Evolutionary conservation across 2,113 vertebrate species (phyloP).

Genomic region (Eubucco bourcierii): DNA sequence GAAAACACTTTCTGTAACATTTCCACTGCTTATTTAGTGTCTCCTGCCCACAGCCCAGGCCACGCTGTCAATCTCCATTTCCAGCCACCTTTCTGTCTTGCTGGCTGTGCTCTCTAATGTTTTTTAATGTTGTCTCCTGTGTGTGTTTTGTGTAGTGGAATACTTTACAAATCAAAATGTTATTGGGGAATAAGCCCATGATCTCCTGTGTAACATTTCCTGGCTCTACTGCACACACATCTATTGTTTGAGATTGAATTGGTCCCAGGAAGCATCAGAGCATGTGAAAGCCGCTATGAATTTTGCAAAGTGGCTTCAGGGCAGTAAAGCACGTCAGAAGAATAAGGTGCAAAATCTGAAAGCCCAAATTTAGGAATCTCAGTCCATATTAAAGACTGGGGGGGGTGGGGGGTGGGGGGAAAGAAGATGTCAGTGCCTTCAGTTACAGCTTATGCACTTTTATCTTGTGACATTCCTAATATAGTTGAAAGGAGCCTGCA

Average conservation of each 20-base stretch:
- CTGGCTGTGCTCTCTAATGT: slow-evolving; percentile 57
- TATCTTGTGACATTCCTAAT: neutral
- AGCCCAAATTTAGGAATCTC: slow-evolving; percentile 71
- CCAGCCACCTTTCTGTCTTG: slow-evolving; percentile 34
- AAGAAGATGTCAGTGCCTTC: slow-evolving; percentile 12
- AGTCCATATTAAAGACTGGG: slow-evolving; percentile 33
- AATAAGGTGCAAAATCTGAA: slow-evolving; percentile 71
- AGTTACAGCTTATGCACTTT: slow-evolving; percentile 8
- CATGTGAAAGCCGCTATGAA: slow-evolving; percentile 75
- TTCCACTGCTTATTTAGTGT: neutral
- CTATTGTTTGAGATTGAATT: slow-evolving; percentile 79
- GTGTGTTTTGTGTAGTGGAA: slow-evolving; percentile 67
- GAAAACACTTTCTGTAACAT: neutral
- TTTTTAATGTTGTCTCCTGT: slow-evolving; percentile 71
- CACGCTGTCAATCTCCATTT: slow-evolving; percentile 8
- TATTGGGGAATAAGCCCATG: slow-evolving; percentile 61
- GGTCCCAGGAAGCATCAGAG: slow-evolving; percentile 79
- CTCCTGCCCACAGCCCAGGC: neutral
- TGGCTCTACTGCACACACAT: slow-evolving; percentile 55
- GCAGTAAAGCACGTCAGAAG: slow-evolving; percentile 75
- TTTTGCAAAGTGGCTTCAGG: slow-evolving; percentile 77
- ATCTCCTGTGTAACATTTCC: slow-evolving; percentile 64
- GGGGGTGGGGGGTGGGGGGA: too few relatives aligned
- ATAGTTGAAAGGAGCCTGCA: neutral
- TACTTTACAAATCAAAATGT: slow-evolving; percentile 70